Base-by-base conservation (phyloP, 2,888 invertebrate species). In the Shargacucullia verbasci region DNA sequence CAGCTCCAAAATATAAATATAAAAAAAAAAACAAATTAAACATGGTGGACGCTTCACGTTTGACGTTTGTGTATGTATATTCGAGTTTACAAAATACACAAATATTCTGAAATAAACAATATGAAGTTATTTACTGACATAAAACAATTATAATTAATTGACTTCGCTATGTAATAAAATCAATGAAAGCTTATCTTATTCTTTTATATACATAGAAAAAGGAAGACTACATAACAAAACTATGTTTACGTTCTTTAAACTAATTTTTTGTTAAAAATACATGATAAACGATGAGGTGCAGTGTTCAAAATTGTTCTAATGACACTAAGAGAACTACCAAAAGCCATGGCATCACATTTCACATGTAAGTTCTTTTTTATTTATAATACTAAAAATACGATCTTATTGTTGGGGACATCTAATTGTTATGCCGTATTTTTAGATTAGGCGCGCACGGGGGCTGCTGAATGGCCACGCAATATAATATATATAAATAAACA, bases 331-430 rank as follows among this genome's bases (percentile, higher is more conserved):
- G 69, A 50, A 83, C 79, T 5, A 82, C 83, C 0, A 90, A 88
- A 78, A 78, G 79, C 55, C 79, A 88, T 75, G 90, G 88, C 61
- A 86, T 91, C 41, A 89, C 89, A 1, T 91, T 91, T 80, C 91
- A 91, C 59, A 63, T 86, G 91, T 91, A 81, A 84, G 90, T 87
- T 48, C 41, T 13, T n/a, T 9, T 43, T 10, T 34, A 35, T 33
- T 31, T 38, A 27, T 47, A 14, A n/a, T 9, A n/a, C n/a, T 39
- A 33, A 3, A 46, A 13, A 15, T 15, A 15, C n/a, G 34, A n/a
- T 13, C n/a, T n/a, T n/a, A n/a, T n/a, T n/a, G n/a, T n/a, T n/a
- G n/a, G 0, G 8, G 7, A 27, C 1, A 35, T 4, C 7, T 8
- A 7, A 35, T 8, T 35, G 8, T 35, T 35, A 8, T 31, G 31